Percentiles rank a stretch among this genome's conserved stretches.
Conservation (phyloP, 2,888 invertebrate genomes). For the Falcaria lacertinaria region DNA sequence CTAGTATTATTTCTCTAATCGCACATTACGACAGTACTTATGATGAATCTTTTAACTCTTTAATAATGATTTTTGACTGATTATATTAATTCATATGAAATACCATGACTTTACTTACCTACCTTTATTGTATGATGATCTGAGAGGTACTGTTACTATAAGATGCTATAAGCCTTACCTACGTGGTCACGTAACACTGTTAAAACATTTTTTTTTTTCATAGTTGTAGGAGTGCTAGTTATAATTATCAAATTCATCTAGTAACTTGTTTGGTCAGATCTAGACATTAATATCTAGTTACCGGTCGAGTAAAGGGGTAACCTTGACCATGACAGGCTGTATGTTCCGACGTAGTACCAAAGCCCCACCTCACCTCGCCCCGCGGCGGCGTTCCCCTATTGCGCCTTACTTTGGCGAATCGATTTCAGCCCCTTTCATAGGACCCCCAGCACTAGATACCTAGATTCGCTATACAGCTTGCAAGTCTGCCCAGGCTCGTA, state of each 20-base stretch:
- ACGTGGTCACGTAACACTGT: too few species aligned
- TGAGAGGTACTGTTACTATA: too few species aligned
- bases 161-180: too few species aligned
- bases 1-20: too few species aligned
- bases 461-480: background rate
- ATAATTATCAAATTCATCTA: slow-evolving; percentile 9
- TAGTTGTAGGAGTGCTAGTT: too few species aligned
- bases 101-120: too few species aligned
- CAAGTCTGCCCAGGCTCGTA: background rate
- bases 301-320: slow-evolving; percentile 42
- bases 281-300: slow-evolving; percentile 38
- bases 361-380: slow-evolving; percentile 29
- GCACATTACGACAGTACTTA: too few species aligned
- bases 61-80: too few species aligned
- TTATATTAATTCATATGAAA: too few species aligned
- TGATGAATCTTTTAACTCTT: too few species aligned
- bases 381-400: slow-evolving; percentile 25
- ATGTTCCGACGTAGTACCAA: slow-evolving; percentile 43
- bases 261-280: slow-evolving; percentile 35
- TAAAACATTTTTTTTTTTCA: too few species aligned
- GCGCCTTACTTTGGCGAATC: slow-evolving; percentile 42
- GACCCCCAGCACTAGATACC: slow-evolving; percentile 4
- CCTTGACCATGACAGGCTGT: slow-evolving; percentile 63
- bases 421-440: slow-evolving; percentile 32
- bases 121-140: too few species aligned